A percentile compares a stretch with the other conserved stretches of the same genome.
phyloP scores from a whole-genome alignment of 2,797 vertebrate species.

The Aselliscus stoliczkanus region DNA sequence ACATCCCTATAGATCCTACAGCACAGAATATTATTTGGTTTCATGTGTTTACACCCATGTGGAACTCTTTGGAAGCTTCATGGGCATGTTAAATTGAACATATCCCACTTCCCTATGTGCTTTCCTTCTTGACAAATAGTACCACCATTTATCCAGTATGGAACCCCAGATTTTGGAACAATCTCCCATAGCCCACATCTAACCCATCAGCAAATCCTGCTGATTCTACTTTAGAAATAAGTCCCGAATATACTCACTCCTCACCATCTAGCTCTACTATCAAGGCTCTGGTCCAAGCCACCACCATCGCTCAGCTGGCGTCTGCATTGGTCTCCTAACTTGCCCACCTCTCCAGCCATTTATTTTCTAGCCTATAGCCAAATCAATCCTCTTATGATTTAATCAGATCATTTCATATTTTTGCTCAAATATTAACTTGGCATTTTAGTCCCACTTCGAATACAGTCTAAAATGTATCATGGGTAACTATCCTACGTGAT shows the following conservation, averaged over 20 bases:
- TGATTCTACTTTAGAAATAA: background rate
- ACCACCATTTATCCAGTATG: background rate
- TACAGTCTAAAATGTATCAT: background rate
- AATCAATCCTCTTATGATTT: background rate
- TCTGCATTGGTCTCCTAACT: background rate
- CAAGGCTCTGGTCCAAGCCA: background rate
- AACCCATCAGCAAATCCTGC: background rate
- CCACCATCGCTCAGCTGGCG: fast-evolving
- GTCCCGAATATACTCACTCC: background rate
- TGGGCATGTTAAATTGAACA: background rate
- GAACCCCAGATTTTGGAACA: background rate
- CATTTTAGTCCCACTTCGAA: background rate
- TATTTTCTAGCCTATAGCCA: background rate
- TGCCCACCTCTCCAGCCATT: fast-evolving
- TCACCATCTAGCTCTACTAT: background rate
- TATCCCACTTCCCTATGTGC: background rate
- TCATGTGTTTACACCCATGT: background rate
- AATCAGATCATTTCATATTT: background rate
- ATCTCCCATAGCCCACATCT: background rate
- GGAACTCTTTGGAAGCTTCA: background rate
- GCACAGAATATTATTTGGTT: background rate
- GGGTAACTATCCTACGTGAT: background rate
- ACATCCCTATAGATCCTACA: fast-evolving
- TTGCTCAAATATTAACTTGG: background rate
- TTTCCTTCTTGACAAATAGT: background rate